These are phyloP conservation scores for Selenia dentaria DNA, from an alignment of 2,888 invertebrate species.

Conservation along the genomic window DNA sequence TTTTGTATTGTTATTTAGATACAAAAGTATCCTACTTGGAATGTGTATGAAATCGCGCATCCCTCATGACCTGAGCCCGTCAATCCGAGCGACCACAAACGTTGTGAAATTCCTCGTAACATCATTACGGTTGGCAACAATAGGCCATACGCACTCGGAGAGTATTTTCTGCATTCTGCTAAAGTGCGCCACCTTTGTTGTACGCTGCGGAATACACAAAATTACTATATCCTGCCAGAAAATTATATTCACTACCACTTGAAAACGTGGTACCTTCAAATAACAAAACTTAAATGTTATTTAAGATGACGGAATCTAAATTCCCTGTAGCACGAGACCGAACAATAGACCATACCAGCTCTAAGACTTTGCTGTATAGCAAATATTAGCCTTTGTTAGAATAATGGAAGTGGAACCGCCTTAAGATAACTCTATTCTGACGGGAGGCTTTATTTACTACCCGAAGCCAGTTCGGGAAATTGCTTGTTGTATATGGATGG, in stretches of 20 bases:
- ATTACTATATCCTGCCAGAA: conserved; percentile 13
- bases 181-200: conserved; percentile 12
- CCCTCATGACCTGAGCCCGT: conserved; percentile 4
- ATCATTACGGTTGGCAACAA: conserved; percentile 43
- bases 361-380: not conserved
- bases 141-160: conserved; percentile 22
- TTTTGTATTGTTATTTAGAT: no score
- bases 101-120: conserved; percentile 51
- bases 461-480: no score
- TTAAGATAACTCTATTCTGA: conserved; percentile 1
- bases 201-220: conserved; percentile 7
- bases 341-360: not conserved
- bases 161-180: conserved; percentile 5
- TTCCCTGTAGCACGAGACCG: not conserved
- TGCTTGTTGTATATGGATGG: no score
- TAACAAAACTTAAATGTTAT: not conserved
- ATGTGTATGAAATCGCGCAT: not conserved
- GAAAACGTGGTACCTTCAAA: not conserved
- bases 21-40: no score
- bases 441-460: not conserved
- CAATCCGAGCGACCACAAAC: conserved; percentile 42
- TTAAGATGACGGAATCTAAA: not conserved
- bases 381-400: not conserved
- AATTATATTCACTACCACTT: conserved; percentile 9
- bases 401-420: not conserved